Evolutionary conservation across 2,888 invertebrate genomes (phyloP), one percentile per base, ranked within the genome.

Genomic region (Miltochrista miniata): DNA sequence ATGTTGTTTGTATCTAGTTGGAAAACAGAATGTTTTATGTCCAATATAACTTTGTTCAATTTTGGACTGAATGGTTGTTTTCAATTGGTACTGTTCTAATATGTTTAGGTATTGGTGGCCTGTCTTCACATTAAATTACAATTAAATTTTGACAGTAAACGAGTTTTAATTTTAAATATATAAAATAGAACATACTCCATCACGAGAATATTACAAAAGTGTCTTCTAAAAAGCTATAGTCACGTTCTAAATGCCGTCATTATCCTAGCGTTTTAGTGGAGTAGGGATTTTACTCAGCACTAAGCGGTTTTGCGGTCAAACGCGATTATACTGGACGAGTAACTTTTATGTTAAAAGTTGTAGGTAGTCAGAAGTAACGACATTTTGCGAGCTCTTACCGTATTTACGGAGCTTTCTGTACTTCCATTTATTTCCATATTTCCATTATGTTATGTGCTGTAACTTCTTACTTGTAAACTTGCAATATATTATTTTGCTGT

Each of bases 331-430:
- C 45, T 37, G 45, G 56, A 51, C 51, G 51, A 58, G 61, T 54
- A 61, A 64, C 61, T 67, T 65, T 65, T 63, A 67, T 67, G 61
- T 48, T 51, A 50, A 58, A 65, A 65, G 68, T 65, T 65, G 43
- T 11, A 45, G 44, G 30, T 41, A 58, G 52, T 42, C 49, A 42
- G 34, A 53, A 64, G 54, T 67, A 65, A 58, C 61, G 51, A 49
- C 58, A 67, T 67, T 65, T 45, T 48, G 33, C 24, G 50, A 45
- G 40, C 55, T 48, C 54, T 64, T 53, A 58, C 52, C 24, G 39
- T 43, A 7, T 11, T 9, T 31, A 48, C 54, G 14, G 14, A 14
- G 36, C 18, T 31, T 36, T 29, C 14, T 45, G 15, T 43, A 18
- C 18, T 24, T 2, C 5, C 3, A 24, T 4, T n/a, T n/a, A n/a